phyloP scores from a whole-genome alignment of 2,888 invertebrate genomes.

The Slavum lentiscoides region DNA sequence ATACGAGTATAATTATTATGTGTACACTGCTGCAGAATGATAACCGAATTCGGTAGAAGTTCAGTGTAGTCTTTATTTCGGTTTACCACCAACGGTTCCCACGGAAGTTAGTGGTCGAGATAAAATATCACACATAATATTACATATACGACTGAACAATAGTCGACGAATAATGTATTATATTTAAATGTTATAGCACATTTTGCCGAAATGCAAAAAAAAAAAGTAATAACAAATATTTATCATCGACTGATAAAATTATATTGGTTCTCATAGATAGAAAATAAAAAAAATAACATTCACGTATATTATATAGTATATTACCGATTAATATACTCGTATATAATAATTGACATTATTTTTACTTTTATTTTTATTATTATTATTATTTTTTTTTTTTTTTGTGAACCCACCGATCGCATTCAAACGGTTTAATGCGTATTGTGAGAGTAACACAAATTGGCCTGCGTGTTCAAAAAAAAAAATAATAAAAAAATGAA shows the following conservation, averaged over 20 bases:
- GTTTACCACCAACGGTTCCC: constrained; percentile 28
- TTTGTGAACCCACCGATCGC: background rate
- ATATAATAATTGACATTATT: background rate
- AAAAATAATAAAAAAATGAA: background rate
- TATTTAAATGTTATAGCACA: background rate
- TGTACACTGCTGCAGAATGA: background rate
- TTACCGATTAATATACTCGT: constrained; percentile 15
- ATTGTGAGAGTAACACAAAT: background rate
- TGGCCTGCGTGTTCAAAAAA: constrained; percentile 43
- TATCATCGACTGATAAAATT: constrained; percentile 34
- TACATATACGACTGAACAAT: background rate
- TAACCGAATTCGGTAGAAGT: constrained; percentile 16
- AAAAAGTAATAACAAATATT: background rate
- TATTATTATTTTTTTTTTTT: too few species aligned
- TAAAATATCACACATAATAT: constrained; percentile 5
- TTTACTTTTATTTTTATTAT: background rate
- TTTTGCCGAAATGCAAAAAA: constrained; percentile 28
- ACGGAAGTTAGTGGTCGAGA: constrained; percentile 48
- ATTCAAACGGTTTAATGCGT: constrained; percentile 5
- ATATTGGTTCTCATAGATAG: constrained; percentile 31
- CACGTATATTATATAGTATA: constrained; percentile 8
- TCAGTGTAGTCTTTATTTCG: constrained; percentile 23
- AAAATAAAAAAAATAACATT: background rate
- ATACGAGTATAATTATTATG: background rate
- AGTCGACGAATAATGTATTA: background rate